These are phyloP conservation scores for Melanotaenia trifasciata DNA, from an alignment of 2,797 vertebrate genomes.

Conservation along the genomic window DNA sequence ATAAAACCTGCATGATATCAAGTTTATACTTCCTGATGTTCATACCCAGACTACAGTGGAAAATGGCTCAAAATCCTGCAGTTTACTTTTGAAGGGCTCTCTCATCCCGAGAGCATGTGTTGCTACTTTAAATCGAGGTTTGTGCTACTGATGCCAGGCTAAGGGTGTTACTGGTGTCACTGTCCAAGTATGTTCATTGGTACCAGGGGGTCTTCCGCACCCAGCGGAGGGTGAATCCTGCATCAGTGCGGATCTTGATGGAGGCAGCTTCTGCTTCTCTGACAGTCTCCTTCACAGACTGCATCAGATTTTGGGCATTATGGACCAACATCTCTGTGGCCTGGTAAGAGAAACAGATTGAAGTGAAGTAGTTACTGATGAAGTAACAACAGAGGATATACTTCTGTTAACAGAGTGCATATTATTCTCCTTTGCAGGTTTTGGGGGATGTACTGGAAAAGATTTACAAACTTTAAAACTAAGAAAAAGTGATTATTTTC, in stretches of 20 bases:
- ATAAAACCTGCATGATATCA: slow-evolving; percentile 52
- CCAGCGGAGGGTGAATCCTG: slow-evolving; percentile 97
- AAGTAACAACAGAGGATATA: background rate
- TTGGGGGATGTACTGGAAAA: background rate
- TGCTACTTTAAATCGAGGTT: slow-evolving; percentile 40
- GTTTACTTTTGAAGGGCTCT: slow-evolving; percentile 36
- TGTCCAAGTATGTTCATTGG: slow-evolving; percentile 83
- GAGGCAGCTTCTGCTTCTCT: slow-evolving; percentile 98
- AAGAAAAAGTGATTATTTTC: background rate
- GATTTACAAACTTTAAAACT: background rate
- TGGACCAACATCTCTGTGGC: slow-evolving; percentile 99
- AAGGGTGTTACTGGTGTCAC: slow-evolving; percentile 19
- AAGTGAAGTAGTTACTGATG: slow-evolving; percentile 15
- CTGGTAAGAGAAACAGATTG: slow-evolving; percentile 71
- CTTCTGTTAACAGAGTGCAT: background rate
- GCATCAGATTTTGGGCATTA: slow-evolving; percentile 99
- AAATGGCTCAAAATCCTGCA: slow-evolving; percentile 42
- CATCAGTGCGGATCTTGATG: slow-evolving; percentile 98
- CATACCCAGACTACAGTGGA: slow-evolving; percentile 37
- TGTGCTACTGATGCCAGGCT: slow-evolving; percentile 39
- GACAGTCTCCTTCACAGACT: slow-evolving; percentile 99
- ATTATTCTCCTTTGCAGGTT: background rate
- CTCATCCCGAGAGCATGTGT: slow-evolving; percentile 10
- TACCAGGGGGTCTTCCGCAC: slow-evolving; percentile 99
- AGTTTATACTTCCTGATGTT: slow-evolving; percentile 31